Conservation (phyloP, 1,140 invertebrate species). For the Pogonognathellus flavescens region DNA sequence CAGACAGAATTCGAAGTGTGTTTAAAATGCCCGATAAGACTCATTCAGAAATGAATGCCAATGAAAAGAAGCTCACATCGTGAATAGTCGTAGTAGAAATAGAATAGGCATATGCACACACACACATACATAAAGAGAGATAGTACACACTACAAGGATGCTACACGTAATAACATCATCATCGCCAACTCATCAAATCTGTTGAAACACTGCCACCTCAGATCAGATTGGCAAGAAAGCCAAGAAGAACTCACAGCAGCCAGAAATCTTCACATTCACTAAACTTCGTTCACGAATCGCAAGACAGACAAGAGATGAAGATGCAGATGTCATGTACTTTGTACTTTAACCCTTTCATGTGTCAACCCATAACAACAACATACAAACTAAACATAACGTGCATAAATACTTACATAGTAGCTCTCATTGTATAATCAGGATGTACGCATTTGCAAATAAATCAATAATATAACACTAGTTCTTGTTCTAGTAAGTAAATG, state of each 20-base stretch:
- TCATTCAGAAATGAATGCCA: constrained; percentile 1
- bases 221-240: constrained; percentile 14
- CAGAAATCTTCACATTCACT: not conserved
- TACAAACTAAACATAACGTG: no score
- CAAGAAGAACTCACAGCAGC: not conserved
- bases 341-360: constrained; percentile 13
- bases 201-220: constrained; percentile 1
- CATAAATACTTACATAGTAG: no score
- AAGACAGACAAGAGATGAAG: not conserved
- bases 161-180: no score
- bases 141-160: no score
- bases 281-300: not conserved
- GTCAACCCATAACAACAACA: constrained; percentile 8
- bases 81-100: not conserved
- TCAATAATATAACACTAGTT: no score
- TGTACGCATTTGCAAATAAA: no score
- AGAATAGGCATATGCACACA: not conserved
- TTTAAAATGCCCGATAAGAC: constrained; percentile 21
- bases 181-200: not conserved
- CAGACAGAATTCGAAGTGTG: no score
- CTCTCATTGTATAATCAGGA: no score
- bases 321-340: constrained; percentile 17
- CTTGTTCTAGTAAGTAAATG: no score
- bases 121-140: not conserved
- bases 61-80: no score